Conservation (phyloP, 2,888 invertebrate genomes). For the Trissolcus japonicus region DNA sequence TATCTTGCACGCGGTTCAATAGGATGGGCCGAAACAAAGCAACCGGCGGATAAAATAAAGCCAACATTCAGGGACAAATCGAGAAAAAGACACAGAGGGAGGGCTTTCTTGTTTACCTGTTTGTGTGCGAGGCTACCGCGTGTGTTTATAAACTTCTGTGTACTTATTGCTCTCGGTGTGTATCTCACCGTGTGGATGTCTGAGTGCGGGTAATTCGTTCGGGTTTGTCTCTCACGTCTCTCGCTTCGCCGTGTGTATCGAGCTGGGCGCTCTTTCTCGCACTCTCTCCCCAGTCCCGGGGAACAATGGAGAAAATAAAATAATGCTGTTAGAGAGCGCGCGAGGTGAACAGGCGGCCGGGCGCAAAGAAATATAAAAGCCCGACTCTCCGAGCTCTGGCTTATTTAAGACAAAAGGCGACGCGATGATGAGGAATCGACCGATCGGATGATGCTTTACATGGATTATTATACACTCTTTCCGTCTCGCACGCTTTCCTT, state of each 20-base stretch:
- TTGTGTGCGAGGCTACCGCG: constrained; percentile 50
- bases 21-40: constrained; percentile 72
- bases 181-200: constrained; percentile 56
- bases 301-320: constrained; percentile 74
- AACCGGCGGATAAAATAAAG: constrained; percentile 71
- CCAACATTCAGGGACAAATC: constrained; percentile 70
- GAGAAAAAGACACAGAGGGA: constrained; percentile 68
- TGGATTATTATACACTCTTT: constrained; percentile 30
- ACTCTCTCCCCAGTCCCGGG: constrained; percentile 62
- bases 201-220: constrained; percentile 60
- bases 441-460: constrained; percentile 38
- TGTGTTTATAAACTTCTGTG: constrained; percentile 40
- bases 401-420: constrained; percentile 62
- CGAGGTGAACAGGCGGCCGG: constrained; percentile 54
- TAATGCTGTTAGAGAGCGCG: constrained; percentile 65
- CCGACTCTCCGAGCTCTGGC: constrained; percentile 57
- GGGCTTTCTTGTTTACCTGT: constrained; percentile 57
- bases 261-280: background rate
- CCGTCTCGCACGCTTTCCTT: background rate
- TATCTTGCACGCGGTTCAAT: constrained; percentile 72
- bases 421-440: constrained; percentile 36
- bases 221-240: constrained; percentile 47
- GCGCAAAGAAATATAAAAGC: constrained; percentile 57
- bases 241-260: constrained; percentile 6
- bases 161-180: constrained; percentile 57